These are phyloP conservation scores for Caranx melampygus DNA, from an alignment of 2,113 vertebrate genomes.

Conservation along the genomic window DNA sequence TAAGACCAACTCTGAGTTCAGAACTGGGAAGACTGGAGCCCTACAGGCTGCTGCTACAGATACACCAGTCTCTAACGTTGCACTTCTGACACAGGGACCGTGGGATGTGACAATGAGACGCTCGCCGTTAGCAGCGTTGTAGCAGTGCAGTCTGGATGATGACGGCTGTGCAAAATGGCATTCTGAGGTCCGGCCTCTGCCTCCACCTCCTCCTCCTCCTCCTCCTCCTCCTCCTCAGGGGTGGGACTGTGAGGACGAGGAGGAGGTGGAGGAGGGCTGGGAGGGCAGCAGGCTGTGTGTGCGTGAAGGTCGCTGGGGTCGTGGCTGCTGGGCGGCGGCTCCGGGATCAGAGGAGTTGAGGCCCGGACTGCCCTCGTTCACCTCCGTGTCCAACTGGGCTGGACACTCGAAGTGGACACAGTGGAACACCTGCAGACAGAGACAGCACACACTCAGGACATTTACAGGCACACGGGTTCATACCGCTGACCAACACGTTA, in stretches of 20 bases:
- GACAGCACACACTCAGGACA: too few relatives aligned
- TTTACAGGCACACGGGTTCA: too few relatives aligned
- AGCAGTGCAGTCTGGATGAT: slow-evolving; percentile 63
- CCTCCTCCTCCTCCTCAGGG: slow-evolving; percentile 30
- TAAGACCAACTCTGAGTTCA: slow-evolving; percentile 31
- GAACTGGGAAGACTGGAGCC: slow-evolving; percentile 67
- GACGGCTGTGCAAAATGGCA: slow-evolving; percentile 77
- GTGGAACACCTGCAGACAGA: slow-evolving; percentile 91
- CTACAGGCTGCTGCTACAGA: slow-evolving; percentile 51
- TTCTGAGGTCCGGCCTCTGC: slow-evolving; percentile 37
- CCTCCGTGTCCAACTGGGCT: slow-evolving; percentile 87
- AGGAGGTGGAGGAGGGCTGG: slow-evolving; percentile 58
- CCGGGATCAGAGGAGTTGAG: slow-evolving; percentile 59
- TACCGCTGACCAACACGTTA: too few relatives aligned
- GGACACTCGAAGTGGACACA: slow-evolving; percentile 99
- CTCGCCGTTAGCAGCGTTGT: slow-evolving; percentile 56
- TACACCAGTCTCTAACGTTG: slow-evolving; percentile 52
- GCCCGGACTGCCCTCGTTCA: slow-evolving; percentile 86
- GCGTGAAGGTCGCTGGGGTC: slow-evolving; percentile 71
- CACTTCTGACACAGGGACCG: slow-evolving; percentile 43
- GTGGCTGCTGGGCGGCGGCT: slow-evolving; percentile 45
- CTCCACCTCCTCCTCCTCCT: neutral
- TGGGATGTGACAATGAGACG: slow-evolving; percentile 39
- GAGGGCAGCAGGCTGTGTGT: slow-evolving; percentile 74
- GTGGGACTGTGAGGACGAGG: slow-evolving; percentile 69